These are phyloP conservation scores for Yasuhikotakia modesta DNA, from an alignment of 2,797 vertebrate species.

Conservation along the genomic window DNA sequence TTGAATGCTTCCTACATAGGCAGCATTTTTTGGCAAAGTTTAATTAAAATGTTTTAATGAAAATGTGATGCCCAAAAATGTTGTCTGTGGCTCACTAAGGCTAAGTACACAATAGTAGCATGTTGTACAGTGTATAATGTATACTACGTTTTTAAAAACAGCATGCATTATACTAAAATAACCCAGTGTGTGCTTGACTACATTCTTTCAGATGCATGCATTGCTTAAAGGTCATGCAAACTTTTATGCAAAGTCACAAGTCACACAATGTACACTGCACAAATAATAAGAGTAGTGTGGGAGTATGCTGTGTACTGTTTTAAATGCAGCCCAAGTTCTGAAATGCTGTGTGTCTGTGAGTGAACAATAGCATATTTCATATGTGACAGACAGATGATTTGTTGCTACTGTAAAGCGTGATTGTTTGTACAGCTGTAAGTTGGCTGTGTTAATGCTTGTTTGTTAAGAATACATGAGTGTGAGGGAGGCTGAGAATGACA, in stretches of 20 bases:
- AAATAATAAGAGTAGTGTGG: too few relatives aligned
- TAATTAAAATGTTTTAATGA: background rate
- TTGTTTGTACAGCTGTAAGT: conserved; percentile 35
- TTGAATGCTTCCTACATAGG: background rate
- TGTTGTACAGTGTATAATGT: background rate
- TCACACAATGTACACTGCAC: background rate
- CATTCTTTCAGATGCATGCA: background rate
- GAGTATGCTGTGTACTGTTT: background rate
- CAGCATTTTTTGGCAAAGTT: background rate
- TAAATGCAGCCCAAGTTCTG: conserved; percentile 1
- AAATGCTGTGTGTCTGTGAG: background rate
- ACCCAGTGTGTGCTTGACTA: background rate
- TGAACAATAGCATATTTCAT: conserved; percentile 17
- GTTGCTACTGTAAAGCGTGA: conserved; percentile 41
- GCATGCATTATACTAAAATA: background rate
- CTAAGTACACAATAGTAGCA: background rate
- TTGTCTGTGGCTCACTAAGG: background rate
- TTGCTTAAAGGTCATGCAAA: too few relatives aligned
- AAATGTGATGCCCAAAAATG: background rate
- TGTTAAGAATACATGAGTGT: conserved; percentile 8
- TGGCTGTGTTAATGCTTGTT: background rate
- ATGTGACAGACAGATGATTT: conserved; percentile 31
- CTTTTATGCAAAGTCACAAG: background rate
- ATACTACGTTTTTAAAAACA: background rate
- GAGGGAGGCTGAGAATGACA: too few relatives aligned